Base-by-base conservation (phyloP, 2,113 vertebrate genomes). In the Oenanthe melanoleuca region DNA sequence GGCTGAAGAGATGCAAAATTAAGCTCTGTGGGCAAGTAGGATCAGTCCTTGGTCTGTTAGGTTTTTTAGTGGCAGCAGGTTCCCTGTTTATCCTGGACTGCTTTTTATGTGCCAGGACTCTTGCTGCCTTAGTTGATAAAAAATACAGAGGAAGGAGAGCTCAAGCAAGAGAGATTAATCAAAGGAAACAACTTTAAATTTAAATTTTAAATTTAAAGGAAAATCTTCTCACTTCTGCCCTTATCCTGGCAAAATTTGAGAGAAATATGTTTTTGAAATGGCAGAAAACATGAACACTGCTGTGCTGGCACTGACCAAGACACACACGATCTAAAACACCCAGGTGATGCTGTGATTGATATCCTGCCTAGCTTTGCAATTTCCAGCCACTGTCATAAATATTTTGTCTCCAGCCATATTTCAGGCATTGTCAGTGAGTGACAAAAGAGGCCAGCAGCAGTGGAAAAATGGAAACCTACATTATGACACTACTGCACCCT, bases 401-500 rank as follows among this genome's bases (percentile, higher is more conserved):
- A 40, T 67, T 59, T 70, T 42, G 60, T 70, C 52, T 77, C 26
- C 73, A 80, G 64, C 23, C 26, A 7, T 2, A 34, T 29, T 67
- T 78, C 53, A 79, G 61, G 64, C 67, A 63, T 6, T 26, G 66
- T 47, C 56, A 57, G 33, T 14, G 50, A 85, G 60, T 53, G 47
- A 81, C 49, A 73, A 13, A 73, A 71, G 50, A 65, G 31, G 57
- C 45, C 2, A 74, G 72, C 66, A 81, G 77, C 0, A 0, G 38
- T 65, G 31, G 60, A 83, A 83, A 88, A 92, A 88, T 5, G 73
- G 80, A 88, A 92, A 73, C 64, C 38, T 37, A 66, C 9, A 2
- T 31, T 38, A 4, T 0, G 1, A 17, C 0, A 1, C 55, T 50
- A 60, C 56, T 78, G 63, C 64, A 50, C 33, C 22, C 20, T 38